A percentile compares a stretch with the other conserved stretches of the same genome.
Conservation (phyloP, 2,888 invertebrate species). For the Ceriagrion tenellum region DNA sequence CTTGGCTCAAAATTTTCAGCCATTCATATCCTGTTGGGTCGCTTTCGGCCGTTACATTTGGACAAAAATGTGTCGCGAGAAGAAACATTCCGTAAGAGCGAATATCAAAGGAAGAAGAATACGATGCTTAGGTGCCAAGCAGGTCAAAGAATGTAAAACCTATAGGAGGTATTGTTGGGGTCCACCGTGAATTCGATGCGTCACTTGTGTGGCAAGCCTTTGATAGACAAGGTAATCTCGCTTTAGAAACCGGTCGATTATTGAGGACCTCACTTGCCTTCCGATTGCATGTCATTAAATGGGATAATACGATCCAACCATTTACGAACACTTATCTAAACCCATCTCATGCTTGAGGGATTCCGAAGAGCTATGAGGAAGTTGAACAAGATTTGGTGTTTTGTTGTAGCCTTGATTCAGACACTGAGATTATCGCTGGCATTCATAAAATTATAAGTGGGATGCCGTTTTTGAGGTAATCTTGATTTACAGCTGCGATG, state of each 20-base stretch:
- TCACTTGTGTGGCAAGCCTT: neutral
- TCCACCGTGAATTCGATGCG: neutral
- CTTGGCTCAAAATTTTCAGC: no score
- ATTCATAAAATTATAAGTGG: neutral
- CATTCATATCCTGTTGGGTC: neutral
- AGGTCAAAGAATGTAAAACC: neutral
- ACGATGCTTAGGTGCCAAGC: neutral
- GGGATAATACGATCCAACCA: neutral
- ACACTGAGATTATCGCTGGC: neutral
- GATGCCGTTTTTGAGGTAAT: neutral
- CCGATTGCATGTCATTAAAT: conserved; percentile 35
- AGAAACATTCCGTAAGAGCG: neutral
- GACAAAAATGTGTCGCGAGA: neutral
- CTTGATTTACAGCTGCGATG: neutral
- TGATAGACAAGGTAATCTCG: conserved; percentile 42
- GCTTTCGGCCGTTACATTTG: neutral
- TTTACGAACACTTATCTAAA: neutral
- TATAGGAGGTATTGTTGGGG: neutral
- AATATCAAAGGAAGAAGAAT: neutral
- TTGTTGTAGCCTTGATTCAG: neutral
- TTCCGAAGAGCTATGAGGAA: neutral
- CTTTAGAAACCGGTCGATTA: conserved; percentile 38
- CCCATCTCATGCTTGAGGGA: neutral
- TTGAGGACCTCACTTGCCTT: neutral
- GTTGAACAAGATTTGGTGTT: neutral